Evolutionary conservation across 2,797 vertebrate species (phyloP), one percentile per base, ranked within the genome.

Genomic region (Halcyon chelicuti): DNA sequence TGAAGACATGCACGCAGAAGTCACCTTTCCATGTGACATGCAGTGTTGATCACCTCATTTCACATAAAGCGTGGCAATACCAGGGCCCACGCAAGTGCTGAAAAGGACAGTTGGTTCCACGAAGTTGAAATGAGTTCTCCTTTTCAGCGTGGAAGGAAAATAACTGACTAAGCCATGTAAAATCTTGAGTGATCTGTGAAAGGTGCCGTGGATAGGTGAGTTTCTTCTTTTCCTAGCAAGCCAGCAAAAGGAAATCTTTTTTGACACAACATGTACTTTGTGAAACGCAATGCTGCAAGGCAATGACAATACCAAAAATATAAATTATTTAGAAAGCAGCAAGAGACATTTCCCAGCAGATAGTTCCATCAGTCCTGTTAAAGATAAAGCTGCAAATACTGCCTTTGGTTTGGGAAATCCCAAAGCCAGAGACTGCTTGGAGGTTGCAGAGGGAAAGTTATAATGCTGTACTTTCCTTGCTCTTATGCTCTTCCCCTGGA

Each of bases 161-260:
- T 40, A n/a, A 65, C n/a, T 72, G 51, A 70, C 39, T 68, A 42
- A 91, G 39, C 60, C 20, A 5, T 73, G 14, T 76, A 67, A 94
- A 61, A 63, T 87, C 22, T 63, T 82, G 39, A 94, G 44, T 77
- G 71, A 55, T 87, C 60, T 52, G 17, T 82, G 72, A 51, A 55
- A 87, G 31, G 44, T 89, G 42, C 47, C 40, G 7, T 13, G n/a
- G 44, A 72, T 91, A 75, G 39, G 54, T 88, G 80, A 76, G 62
- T 94, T 95, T 89, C 71, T 79, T 86, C 2, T 49, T 91, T 88
- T 94, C 75, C 85, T 67, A 46, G 31, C 18, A 52, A 82, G 63
- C 10, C 54, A 70, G 67, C 35, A 44, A 79, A 76, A 91, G 39
- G 71, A 87, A 79, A 29, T 70, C 7, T 28, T 60, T 87, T 78